Conservation (phyloP, 2,888 invertebrate species). For the Ophion slaviceki region DNA sequence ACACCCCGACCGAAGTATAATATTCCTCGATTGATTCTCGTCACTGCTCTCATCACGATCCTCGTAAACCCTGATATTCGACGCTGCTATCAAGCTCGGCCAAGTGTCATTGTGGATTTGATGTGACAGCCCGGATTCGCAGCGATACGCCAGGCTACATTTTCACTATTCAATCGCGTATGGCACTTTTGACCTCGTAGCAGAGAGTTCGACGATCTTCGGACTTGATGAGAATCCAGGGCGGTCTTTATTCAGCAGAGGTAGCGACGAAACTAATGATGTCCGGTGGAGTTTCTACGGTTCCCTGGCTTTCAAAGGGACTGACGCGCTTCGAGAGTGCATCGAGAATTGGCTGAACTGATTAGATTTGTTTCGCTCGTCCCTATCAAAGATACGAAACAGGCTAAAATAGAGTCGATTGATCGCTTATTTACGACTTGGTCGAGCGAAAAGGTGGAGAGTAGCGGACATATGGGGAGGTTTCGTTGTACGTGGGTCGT, state of each 20-base stretch:
- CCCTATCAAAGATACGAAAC: conserved; percentile 30
- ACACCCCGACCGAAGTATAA: not conserved
- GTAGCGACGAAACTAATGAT: conserved; percentile 10
- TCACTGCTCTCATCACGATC: not conserved
- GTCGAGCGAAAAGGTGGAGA: conserved; percentile 20
- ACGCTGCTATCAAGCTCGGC: not conserved
- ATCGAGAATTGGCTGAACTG: conserved; percentile 43
- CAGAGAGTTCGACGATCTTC: conserved; percentile 2
- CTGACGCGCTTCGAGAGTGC: conserved; percentile 32
- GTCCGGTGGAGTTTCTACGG: not conserved
- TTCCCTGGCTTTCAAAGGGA: not conserved
- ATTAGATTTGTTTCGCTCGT: conserved; percentile 53
- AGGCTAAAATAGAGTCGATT: conserved; percentile 36
- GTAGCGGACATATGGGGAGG: conserved; percentile 36
- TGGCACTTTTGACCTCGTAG: not conserved
- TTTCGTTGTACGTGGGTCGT: conserved; percentile 53
- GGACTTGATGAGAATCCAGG: not conserved
- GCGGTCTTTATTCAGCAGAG: not conserved
- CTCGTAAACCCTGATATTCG: not conserved
- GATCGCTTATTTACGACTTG: conserved; percentile 58
- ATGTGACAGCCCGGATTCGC: not conserved
- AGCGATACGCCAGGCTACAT: not conserved
- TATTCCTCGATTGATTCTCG: not conserved
- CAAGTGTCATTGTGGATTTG: not conserved
- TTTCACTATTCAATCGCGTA: not conserved